Evolutionary conservation across 2,113 vertebrate species (phyloP), one percentile per base, ranked within the genome.

Genomic region (Aphelocoma coerulescens): DNA sequence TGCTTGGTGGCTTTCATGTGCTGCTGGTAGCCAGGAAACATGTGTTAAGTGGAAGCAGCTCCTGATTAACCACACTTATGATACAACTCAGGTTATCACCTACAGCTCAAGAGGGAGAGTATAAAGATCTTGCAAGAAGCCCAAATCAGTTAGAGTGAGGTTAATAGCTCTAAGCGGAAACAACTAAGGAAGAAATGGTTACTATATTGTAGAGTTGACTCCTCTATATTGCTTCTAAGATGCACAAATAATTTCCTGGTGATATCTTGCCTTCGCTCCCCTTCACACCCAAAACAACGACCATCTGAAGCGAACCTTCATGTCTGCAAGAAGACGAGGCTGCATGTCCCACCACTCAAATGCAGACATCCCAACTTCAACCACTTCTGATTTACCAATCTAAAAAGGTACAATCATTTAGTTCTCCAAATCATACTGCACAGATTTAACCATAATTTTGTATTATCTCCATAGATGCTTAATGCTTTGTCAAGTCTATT

Each of bases 61-160:
- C 39, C 33, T 28, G 43, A 66, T 48, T 37, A 78, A 51, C 37
- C 0, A 0, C 32, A 62, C 2, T 20, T 37, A 52, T 9, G 59
- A 57, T 5, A 4, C 49, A 88, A 85, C 12, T 63, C 37, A 44
- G 27, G 7, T 28, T 32, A 23, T 57, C 52, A 74, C 30, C 43
- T 26, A 21, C 24, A 82, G 51, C 30, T 91, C 33, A 83, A 39
- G 39, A 62, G 6, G n/a, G 18, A 68, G 26, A 78, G 46, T 3
- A 81, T 4, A 28, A 65, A 82, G 24, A 61, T 23, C 55, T 43
- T 46, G 5, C 35, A 71, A 78, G 61, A 35, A 61, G 33, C 16
- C 55, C 24, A 65, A 19, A 78, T 8, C 16, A 39, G 5, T 65
- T 1, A 3, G 26, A 66, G 11, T 6, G 28, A 41, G 13, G 26